Conservation (phyloP, 2,888 invertebrate species). For the Dynastes maya region DNA sequence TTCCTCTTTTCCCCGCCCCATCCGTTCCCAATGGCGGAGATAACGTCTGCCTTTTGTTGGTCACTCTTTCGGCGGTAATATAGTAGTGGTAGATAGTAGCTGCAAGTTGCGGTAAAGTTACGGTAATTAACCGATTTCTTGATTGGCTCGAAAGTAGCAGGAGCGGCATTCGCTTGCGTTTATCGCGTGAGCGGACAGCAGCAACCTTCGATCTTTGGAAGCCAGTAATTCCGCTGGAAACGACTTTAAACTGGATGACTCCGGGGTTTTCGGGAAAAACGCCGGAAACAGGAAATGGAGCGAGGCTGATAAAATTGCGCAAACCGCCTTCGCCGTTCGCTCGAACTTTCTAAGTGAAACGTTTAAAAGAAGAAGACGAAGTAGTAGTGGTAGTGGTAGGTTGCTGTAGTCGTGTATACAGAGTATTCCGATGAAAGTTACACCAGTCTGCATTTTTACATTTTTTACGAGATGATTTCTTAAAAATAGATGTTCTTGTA, state of each 20-base stretch:
- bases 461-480: too few relatives aligned
- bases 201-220: not conserved
- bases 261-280: slow-evolving; percentile 41
- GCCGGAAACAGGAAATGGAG: slow-evolving; percentile 51
- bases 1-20: not conserved
- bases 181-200: slow-evolving; percentile 23
- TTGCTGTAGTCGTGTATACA: too few relatives aligned
- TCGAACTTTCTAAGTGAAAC: slow-evolving; percentile 48
- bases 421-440: too few relatives aligned
- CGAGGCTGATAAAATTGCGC: slow-evolving; percentile 49
- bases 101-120: slow-evolving; percentile 39
- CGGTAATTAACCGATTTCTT: slow-evolving; percentile 46
- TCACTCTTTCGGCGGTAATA: slow-evolving; percentile 32
- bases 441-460: too few relatives aligned
- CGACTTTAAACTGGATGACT: slow-evolving; percentile 45
- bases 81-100: slow-evolving; percentile 6
- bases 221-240: slow-evolving; percentile 12
- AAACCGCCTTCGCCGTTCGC: slow-evolving; percentile 35
- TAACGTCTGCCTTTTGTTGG: slow-evolving; percentile 36
- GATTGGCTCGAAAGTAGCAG: slow-evolving; percentile 31
- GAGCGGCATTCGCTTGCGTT: slow-evolving; percentile 22
- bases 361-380: slow-evolving; percentile 47
- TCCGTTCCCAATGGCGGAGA: slow-evolving; percentile 20
- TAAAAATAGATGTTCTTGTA: too few relatives aligned
- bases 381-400: slow-evolving; percentile 4